Evolutionary conservation across 2,888 invertebrate species (phyloP), one percentile per base, ranked within the genome.

Genomic region (Drosophila hamatofila): DNA sequence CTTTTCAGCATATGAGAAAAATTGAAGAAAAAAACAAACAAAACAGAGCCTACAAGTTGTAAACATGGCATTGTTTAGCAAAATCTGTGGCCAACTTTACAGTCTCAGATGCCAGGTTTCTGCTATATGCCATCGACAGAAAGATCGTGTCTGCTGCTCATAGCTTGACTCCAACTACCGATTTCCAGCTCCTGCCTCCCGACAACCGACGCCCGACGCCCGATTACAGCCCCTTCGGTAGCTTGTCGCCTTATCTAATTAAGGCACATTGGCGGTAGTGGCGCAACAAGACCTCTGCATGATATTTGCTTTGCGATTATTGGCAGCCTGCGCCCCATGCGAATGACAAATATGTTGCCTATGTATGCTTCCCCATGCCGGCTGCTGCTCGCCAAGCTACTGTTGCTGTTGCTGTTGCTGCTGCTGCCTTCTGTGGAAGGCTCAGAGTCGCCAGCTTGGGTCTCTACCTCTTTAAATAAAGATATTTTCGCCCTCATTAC

Each of bases 401-500:
- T 27, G 9, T 8, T 57, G 66, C 67, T 21, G n/a, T 35, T 4
- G 35, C 35, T 16, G 14, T 35, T 21, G 21, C 51, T 9, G 16
- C 35, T 52, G 35, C 23, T 25, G 52, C 52, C 73, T 83, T 83
- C 83, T 78, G 65, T 73, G 86, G 83, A 83, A 83, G 80, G 70
- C 81, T 58, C 51, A 55, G 44, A 51, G 56, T 58, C 72, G 44
- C 69, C 69, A 69, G 70, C 39, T 11, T 58, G 62, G 49, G 63
- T 37, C 16, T 41, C 48, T 54, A 56, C 62, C 68, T 78, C 61
- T 87, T 80, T 80, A 89, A 86, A 87, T 89, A 88, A 86, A 87
- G 87, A 89, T 89, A 89, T 88, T 89, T 89, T 87, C 86, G 90
- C 79, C 87, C 88, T 87, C 87, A 90, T 87, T 87, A 87, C 88